Base-by-base conservation (phyloP, 2,113 vertebrate genomes). In the Cavia porcellus region DNA sequence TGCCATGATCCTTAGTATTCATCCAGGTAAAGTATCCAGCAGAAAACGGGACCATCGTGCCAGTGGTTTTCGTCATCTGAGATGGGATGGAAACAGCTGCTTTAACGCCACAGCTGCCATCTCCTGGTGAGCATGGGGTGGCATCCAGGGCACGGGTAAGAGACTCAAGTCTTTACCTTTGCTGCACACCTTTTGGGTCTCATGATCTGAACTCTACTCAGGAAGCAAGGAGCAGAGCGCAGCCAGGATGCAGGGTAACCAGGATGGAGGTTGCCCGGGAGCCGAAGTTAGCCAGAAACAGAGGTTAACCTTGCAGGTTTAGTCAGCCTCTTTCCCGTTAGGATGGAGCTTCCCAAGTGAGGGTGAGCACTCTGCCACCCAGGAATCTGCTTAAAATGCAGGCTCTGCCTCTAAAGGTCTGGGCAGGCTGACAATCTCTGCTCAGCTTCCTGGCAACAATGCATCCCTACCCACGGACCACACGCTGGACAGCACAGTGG, bases 381-480 rank as follows among this genome's bases (percentile, higher is more conserved):
- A 2, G 20, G 47, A 83, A 20, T 24, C 45, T 25, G 62, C 19
- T 8, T 11, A 17, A 45, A 55, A 5, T 2, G n/a, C 10, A 10
- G 25, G 10, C 25, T 25, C 64, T 15, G 42, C 45, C 7, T 7
- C 19, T 0, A 0, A 0, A 11, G 28, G 42, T 57, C 64, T 25
- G 3, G 25, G 25, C 7, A 4, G 45, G 20, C 59, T 35, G 8
- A 25, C 3, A 20, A 10, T 10, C 1, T 32, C 30, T 45, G 9
- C 57, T 9, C 30, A 11, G 1, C 45, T 72, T 61, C 64, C 30
- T 38, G 45, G 70, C 0, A 0, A 30, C 0, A 0, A 10, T 0
- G 0, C 7, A 0, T 6, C 47, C 28, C 35, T 0, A n/a, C 8
- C 35, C 5, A 1, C 0, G n/a, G 55, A 17, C 52, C n/a, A 4